phyloP scores from a whole-genome alignment of 2,797 vertebrate species.

The Microchirus variegatus region DNA sequence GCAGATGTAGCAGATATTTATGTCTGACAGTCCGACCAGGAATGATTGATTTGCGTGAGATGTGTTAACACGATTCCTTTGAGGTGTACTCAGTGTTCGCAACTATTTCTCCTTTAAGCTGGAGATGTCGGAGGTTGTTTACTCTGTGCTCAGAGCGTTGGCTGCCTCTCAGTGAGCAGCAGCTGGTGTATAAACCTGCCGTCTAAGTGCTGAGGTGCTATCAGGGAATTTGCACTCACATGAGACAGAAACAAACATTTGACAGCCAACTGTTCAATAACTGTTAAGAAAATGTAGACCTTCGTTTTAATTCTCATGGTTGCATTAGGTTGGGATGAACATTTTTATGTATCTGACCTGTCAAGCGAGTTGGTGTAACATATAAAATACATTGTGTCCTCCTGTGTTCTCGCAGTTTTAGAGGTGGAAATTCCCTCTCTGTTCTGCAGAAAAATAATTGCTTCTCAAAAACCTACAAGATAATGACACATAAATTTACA shows the following conservation, averaged over 20 bases:
- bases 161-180: slow-evolving; percentile 30
- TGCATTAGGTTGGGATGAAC: background rate
- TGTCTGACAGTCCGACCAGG: background rate
- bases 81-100: slow-evolving; percentile 1
- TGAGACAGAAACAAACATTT: slow-evolving; percentile 4
- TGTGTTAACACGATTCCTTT: slow-evolving; percentile 12
- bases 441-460: slow-evolving; percentile 34
- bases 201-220: slow-evolving; percentile 9
- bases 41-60: background rate
- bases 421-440: slow-evolving; percentile 29
- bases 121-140: slow-evolving; percentile 31
- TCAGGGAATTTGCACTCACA: slow-evolving; percentile 2
- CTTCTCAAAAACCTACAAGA: slow-evolving; percentile 34
- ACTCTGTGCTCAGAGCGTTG: slow-evolving; percentile 26
- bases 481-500: slow-evolving; percentile 24
- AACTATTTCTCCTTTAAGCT: slow-evolving; percentile 7
- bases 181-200: slow-evolving; percentile 36
- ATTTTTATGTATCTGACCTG: background rate
- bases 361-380: background rate
- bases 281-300: background rate
- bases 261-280: background rate
- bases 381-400: slow-evolving; percentile 15
- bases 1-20: background rate
- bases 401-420: slow-evolving; percentile 22
- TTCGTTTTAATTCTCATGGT: background rate